phyloP scores from a whole-genome alignment of 1,140 invertebrate species.

The Calephelis virginiensis region DNA sequence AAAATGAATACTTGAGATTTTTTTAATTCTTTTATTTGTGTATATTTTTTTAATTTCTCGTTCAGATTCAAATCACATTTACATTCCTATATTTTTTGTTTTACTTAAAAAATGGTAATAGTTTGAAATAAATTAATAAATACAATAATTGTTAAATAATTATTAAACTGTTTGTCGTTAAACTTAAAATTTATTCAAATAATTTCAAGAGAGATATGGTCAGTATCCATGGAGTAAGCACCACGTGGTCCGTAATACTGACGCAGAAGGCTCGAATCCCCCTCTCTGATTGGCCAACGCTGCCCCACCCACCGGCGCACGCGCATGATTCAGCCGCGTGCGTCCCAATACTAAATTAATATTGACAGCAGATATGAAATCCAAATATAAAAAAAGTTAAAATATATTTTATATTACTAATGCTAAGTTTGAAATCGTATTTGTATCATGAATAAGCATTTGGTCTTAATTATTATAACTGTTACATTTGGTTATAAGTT shows the following conservation, averaged over 20 bases:
- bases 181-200: neutral
- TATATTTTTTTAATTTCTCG: too few species aligned
- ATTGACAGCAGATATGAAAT: conserved; percentile 22
- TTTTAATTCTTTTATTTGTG: too few species aligned
- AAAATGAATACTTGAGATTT: too few species aligned
- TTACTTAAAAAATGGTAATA: too few species aligned
- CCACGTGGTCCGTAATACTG: conserved; percentile 24
- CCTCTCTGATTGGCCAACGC: conserved; percentile 53
- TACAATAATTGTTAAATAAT: too few species aligned
- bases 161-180: neutral
- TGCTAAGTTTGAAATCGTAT: too few species aligned
- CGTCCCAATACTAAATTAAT: conserved; percentile 24
- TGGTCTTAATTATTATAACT: too few species aligned
- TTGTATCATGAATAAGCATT: too few species aligned
- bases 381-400: conserved; percentile 1
- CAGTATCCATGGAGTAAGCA: neutral
- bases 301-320: conserved; percentile 59
- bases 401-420: neutral
- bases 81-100: too few species aligned
- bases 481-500: too few species aligned
- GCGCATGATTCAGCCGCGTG: conserved; percentile 31
- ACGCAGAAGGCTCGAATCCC: conserved; percentile 28
- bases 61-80: too few species aligned
- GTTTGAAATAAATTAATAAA: too few species aligned
- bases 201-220: neutral